Base-by-base conservation (phyloP, 2,888 invertebrate genomes). In the Nesidiocoris tenuis region DNA sequence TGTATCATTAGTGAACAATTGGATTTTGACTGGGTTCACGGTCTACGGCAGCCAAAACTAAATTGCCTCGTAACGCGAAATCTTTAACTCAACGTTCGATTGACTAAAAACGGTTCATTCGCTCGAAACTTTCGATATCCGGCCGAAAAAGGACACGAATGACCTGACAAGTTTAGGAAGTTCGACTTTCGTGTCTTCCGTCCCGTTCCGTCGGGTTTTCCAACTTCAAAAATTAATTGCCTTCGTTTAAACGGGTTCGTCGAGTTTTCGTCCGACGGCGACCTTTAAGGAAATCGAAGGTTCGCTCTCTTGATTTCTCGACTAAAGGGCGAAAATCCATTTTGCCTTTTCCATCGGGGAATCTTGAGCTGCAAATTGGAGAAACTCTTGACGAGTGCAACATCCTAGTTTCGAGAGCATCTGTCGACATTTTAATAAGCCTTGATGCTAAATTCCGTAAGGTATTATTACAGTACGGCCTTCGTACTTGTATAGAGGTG, bases 241-340 rank as follows among this genome's bases (percentile, higher is more conserved):
- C 70, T 70, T 70, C 70, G 70, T 70, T 70, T 59, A 24, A 70
- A 70, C 56, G 70, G 57, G 12, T 39, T 39, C 39, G 39, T 39
- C 39, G 39, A 56, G 23, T 70, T 57, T 7, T 17, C 12, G 18
- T 56, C 67, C 67, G 19, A 57, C 3, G 23, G 54, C 55, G 54
- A 22, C 55, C 55, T 21, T 55, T 67, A 22, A 54, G 54, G 55
- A 22, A 56, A 67, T 67, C 67, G 22, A 67, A 56, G 39, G 39
- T 67, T 67, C 55, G 55, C 56, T 23, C 22, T 19, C 19, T 67
- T 67, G 67, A 67, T 67, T 67, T 67, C 65, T 39, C 25, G 65
- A 39, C 39, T 3, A 39, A 39, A 39, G 39, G 5, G 39, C 39
- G 39, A 39, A 39, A 39, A 39, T 39, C 39, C 12, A 39, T 3